These are phyloP conservation scores for Orthosia incerta DNA, from an alignment of 2,888 invertebrate species.

Conservation along the genomic window DNA sequence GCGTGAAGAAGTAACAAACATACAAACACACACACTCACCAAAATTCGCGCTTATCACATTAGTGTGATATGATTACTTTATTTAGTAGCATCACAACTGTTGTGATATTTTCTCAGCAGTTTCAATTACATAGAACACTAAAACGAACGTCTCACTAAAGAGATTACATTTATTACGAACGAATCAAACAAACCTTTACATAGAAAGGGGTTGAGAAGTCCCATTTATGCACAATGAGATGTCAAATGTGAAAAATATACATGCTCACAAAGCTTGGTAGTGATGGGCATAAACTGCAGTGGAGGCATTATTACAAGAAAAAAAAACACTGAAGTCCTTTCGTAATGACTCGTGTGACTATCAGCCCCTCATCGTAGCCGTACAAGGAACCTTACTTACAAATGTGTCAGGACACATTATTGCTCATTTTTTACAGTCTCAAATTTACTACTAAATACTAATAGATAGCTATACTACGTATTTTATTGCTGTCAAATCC, in stretches of 20 bases:
- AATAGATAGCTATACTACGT: no score
- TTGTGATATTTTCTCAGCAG: neutral
- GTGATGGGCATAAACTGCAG: neutral
- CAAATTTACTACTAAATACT: no score
- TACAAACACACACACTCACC: no score
- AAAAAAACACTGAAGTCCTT: neutral
- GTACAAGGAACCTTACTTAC: no score
- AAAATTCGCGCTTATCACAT: no score
- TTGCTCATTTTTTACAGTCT: no score
- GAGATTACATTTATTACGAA: conserved; percentile 27
- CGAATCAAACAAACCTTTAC: conserved; percentile 25
- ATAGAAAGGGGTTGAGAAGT: conserved; percentile 24
- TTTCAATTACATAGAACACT: neutral
- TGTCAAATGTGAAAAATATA: neutral
- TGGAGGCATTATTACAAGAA: neutral
- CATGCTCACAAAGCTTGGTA: neutral
- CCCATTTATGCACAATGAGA: neutral
- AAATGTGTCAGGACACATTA: no score
- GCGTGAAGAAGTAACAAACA: no score
- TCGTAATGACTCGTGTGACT: neutral
- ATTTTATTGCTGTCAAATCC: no score
- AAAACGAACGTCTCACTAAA: neutral
- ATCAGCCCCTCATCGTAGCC: no score
- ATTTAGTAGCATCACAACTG: no score
- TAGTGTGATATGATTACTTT: no score